Evolutionary conservation across 2,888 invertebrate genomes (phyloP).

Genomic region (Trachelus tabidus): DNA sequence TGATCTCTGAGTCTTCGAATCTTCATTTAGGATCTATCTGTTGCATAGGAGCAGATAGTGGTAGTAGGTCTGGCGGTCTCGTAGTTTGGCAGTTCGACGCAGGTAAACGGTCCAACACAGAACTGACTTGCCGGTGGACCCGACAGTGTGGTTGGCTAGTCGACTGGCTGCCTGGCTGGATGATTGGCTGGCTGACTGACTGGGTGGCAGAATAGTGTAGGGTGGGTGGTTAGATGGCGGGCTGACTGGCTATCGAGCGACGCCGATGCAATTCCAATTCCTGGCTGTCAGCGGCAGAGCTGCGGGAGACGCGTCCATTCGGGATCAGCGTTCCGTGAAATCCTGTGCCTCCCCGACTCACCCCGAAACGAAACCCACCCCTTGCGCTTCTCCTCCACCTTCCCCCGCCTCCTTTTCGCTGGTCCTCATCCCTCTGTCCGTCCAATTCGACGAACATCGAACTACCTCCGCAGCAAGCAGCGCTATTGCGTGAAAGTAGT

Average conservation of each 20-base stretch:
- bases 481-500: too few relatives aligned
- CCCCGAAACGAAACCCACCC: constrained; percentile 46
- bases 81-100: constrained; percentile 29
- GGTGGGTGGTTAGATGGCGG: constrained; percentile 21
- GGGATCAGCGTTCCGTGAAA: constrained; percentile 65
- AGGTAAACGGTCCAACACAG: constrained; percentile 33
- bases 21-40: constrained; percentile 28
- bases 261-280: constrained; percentile 67
- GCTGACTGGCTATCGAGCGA: constrained; percentile 65
- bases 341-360: constrained; percentile 55
- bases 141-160: neutral
- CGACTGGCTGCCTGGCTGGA: constrained; percentile 26
- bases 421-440: constrained; percentile 16
- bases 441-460: constrained; percentile 45
- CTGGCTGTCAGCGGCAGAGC: constrained; percentile 66
- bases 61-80: constrained; percentile 37
- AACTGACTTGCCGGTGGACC: too few relatives aligned
- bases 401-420: constrained; percentile 18
- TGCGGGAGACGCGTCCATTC: constrained; percentile 66
- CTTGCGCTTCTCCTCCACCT: constrained; percentile 27
- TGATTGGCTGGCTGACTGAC: constrained; percentile 42
- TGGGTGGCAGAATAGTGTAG: constrained; percentile 17
- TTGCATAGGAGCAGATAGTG: constrained; percentile 17
- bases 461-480: constrained; percentile 28
- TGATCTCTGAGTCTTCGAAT: neutral